These are phyloP conservation scores for Pipistrellus pipistrellus DNA, from an alignment of 2,797 vertebrate species.

Conservation along the genomic window DNA sequence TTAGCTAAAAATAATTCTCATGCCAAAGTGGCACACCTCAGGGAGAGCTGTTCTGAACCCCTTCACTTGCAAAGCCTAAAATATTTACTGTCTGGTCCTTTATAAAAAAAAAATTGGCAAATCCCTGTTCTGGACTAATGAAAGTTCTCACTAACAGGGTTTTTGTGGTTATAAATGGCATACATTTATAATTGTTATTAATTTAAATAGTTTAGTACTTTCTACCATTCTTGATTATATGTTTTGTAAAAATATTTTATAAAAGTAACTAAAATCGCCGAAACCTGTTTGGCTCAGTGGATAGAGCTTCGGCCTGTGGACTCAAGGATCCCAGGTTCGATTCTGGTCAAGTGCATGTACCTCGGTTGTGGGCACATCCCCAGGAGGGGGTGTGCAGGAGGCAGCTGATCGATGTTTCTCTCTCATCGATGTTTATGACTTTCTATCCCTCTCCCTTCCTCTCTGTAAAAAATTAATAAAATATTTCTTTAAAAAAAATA, in stretches of 20 bases:
- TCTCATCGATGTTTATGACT: too few relatives aligned
- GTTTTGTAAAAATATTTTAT: conserved; percentile 7
- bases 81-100: background rate
- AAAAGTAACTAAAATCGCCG: background rate
- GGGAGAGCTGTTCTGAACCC: background rate
- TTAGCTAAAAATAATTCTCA: background rate
- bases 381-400: too few relatives aligned
- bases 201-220: background rate
- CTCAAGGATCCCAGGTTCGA: too few relatives aligned
- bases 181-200: background rate
- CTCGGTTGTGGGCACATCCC: too few relatives aligned
- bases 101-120: background rate
- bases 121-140: background rate
- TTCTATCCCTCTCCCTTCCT: too few relatives aligned
- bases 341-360: too few relatives aligned
- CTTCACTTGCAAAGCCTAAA: background rate
- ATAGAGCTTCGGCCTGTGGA: too few relatives aligned
- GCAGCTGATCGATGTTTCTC: too few relatives aligned
- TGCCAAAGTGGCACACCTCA: background rate
- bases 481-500: background rate
- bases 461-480: background rate
- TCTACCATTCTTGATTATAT: background rate
- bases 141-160: background rate
- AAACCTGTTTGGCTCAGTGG: too few relatives aligned
- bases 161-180: background rate